phyloP scores from a whole-genome alignment of 2,113 vertebrate genomes.

The Egretta garzetta region DNA sequence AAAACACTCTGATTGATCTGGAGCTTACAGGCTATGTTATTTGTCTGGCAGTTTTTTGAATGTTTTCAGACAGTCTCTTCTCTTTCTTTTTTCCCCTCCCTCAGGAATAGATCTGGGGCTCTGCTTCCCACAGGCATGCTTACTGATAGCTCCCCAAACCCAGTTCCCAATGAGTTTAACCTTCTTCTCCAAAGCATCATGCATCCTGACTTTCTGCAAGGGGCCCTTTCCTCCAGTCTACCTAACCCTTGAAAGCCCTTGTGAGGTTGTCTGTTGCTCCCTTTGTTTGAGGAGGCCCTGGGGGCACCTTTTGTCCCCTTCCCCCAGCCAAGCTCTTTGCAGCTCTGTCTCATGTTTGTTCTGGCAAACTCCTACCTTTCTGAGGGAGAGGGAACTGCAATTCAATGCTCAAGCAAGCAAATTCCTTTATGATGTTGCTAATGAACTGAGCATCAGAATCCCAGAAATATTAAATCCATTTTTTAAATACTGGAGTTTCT shows the following conservation, averaged over 20 bases:
- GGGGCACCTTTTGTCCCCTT: background rate
- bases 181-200: background rate
- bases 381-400: background rate
- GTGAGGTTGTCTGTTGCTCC: background rate
- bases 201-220: background rate
- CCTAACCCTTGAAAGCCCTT: background rate
- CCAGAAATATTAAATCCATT: background rate
- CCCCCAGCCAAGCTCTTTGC: background rate
- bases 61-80: background rate
- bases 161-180: background rate
- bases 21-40: background rate
- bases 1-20: background rate
- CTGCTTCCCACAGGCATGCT: background rate
- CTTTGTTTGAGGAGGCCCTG: background rate
- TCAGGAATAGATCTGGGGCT: background rate
- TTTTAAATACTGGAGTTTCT: background rate
- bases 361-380: rapidly evolving
- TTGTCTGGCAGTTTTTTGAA: background rate
- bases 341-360: background rate
- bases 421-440: background rate
- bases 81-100: background rate
- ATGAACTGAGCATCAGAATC: background rate
- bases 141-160: background rate
- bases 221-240: background rate
- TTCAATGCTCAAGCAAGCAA: background rate